Conservation (phyloP, 2,888 invertebrate species). For the Eilema griseolum region DNA sequence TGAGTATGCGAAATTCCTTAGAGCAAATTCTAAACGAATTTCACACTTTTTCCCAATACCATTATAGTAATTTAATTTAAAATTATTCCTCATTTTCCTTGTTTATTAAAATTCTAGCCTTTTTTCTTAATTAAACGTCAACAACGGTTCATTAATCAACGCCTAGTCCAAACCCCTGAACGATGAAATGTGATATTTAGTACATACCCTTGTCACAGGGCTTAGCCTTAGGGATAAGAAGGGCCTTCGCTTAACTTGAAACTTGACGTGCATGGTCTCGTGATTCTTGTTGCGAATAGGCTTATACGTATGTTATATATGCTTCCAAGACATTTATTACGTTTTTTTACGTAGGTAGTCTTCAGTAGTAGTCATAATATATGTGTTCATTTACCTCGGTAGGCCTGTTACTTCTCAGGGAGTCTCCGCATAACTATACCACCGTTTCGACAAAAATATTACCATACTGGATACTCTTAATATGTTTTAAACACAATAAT, state of each 20-base stretch:
- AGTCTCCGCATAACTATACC: no score
- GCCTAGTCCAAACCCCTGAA: slow-evolving; percentile 35
- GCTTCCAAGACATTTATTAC: not conserved
- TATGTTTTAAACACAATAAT: no score
- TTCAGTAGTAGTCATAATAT: not conserved
- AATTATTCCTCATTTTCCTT: slow-evolving; percentile 17
- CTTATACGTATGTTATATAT: not conserved
- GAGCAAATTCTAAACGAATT: not conserved
- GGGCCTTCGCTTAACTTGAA: slow-evolving; percentile 28
- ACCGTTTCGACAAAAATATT: no score
- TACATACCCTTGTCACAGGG: slow-evolving; percentile 41
- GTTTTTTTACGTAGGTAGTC: not conserved
- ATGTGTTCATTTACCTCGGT: not conserved
- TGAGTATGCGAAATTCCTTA: not conserved
- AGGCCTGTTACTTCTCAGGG: no score
- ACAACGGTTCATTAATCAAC: slow-evolving; percentile 45
- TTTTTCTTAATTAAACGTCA: slow-evolving; percentile 38
- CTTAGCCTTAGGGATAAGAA: slow-evolving; percentile 26
- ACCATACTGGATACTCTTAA: no score
- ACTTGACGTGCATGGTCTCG: slow-evolving; percentile 21
- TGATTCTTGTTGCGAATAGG: slow-evolving; percentile 13
- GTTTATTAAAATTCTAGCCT: slow-evolving; percentile 18
- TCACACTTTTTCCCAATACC: not conserved
- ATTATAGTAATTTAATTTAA: slow-evolving; percentile 34
- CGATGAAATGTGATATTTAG: slow-evolving; percentile 45